Evolutionary conservation across 2,113 vertebrate species (phyloP).

Genomic region (Stictonetta naevosa): DNA sequence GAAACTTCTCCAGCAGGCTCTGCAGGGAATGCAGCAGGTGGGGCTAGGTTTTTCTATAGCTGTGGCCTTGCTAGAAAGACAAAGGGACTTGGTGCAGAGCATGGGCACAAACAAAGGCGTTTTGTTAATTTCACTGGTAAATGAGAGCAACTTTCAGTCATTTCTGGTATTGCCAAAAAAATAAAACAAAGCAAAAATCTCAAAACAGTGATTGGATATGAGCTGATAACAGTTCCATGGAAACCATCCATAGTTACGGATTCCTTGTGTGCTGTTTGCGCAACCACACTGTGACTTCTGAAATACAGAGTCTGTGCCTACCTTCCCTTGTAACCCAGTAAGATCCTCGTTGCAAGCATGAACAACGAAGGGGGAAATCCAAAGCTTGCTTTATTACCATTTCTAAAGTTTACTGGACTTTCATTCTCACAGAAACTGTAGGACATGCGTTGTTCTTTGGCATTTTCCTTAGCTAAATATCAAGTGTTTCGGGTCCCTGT

Average conservation of each 20-base stretch:
- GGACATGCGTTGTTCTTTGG: background rate
- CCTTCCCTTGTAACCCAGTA: rapidly evolving
- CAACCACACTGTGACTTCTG: background rate
- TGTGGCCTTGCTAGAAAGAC: background rate
- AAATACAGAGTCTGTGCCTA: background rate
- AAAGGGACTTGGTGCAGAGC: background rate
- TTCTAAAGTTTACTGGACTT: background rate
- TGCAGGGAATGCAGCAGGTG: constrained; percentile 98
- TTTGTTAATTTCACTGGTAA: background rate
- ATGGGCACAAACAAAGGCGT: background rate
- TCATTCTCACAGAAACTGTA: background rate
- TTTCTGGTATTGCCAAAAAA: background rate
- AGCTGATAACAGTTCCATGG: background rate
- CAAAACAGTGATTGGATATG: background rate
- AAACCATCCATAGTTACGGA: background rate
- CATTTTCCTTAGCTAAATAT: background rate
- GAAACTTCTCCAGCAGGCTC: constrained; percentile 92
- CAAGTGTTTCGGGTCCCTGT: background rate
- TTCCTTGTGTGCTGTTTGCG: background rate
- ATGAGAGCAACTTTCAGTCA: background rate
- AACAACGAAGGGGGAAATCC: background rate
- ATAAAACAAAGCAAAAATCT: background rate
- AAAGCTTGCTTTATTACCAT: background rate
- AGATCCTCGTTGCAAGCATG: background rate
- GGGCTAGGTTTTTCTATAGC: rapidly evolving